Percentiles rank a stretch among this genome's conserved stretches.
phyloP scores from a whole-genome alignment of 2,797 vertebrate genomes.

The Gallinago nigripennis region DNA sequence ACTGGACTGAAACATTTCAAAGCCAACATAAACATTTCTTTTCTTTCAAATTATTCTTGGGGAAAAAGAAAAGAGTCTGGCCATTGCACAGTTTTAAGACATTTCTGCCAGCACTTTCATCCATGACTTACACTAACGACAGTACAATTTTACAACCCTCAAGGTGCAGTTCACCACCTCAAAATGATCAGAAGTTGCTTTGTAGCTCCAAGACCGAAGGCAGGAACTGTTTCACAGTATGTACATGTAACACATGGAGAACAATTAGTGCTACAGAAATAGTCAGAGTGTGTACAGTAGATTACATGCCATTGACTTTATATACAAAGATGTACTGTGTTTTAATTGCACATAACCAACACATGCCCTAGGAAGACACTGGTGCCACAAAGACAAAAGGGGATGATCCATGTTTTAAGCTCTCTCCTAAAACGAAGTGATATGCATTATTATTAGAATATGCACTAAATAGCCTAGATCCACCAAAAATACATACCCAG shows the following conservation, averaged over 20 bases:
- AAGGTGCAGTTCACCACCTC: background rate
- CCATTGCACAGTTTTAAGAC: background rate
- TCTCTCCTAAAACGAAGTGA: background rate
- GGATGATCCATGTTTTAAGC: background rate
- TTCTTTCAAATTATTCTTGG: background rate
- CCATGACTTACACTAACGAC: background rate
- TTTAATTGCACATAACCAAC: background rate
- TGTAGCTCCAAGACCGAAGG: background rate
- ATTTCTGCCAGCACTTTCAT: background rate
- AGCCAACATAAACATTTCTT: background rate
- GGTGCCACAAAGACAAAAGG: background rate
- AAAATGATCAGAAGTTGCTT: background rate
- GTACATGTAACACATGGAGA: background rate
- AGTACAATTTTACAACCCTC: background rate
- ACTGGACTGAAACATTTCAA: background rate
- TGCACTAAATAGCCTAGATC: background rate
- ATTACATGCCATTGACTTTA: background rate
- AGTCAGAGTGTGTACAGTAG: background rate
- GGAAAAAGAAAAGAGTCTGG: constrained; percentile 1
- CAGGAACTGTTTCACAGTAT: background rate
- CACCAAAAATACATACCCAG: background rate
- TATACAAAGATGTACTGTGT: background rate
- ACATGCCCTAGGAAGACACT: background rate
- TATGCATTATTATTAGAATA: background rate
- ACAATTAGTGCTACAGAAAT: background rate